Conservation (phyloP, 2,888 invertebrate genomes). For the Trachelus stipa region DNA sequence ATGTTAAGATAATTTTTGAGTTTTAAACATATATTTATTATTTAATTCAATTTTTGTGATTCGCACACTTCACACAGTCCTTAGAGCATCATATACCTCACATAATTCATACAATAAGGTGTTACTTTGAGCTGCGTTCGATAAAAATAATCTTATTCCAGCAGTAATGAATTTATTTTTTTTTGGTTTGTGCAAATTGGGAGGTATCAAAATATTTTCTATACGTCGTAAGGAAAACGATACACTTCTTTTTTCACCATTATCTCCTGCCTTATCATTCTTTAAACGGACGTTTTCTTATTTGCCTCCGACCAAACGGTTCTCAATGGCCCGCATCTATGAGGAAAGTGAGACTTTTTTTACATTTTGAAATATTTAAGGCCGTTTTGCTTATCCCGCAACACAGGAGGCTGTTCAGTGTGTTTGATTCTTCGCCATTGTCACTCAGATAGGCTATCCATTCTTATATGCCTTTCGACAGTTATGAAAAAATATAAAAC, state of each 20-base stretch:
- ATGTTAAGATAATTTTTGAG: conserved; percentile 8
- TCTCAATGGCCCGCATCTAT: conserved; percentile 18
- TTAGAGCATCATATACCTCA: conserved; percentile 37
- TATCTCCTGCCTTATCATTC: conserved; percentile 31
- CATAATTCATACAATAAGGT: conserved; percentile 37
- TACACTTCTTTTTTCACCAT: conserved; percentile 24
- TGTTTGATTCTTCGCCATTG: conserved; percentile 44
- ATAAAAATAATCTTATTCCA: conserved; percentile 60
- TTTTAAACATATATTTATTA: conserved; percentile 63
- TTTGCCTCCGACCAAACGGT: conserved; percentile 10
- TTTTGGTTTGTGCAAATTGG: conserved; percentile 56
- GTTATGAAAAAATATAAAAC: conserved; percentile 52
- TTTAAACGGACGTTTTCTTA: conserved; percentile 1
- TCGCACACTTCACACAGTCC: conserved; percentile 56
- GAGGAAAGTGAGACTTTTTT: conserved; percentile 46
- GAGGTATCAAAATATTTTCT: conserved; percentile 65
- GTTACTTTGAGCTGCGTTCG: conserved; percentile 56
- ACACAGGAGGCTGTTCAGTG: conserved; percentile 53
- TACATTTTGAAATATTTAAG: conserved; percentile 50
- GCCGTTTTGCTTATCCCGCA: conserved; percentile 52
- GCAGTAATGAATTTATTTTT: conserved; percentile 48
- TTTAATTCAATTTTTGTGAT: conserved; percentile 50
- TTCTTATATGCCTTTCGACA: conserved; percentile 29
- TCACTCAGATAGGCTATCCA: not conserved
- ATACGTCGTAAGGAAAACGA: conserved; percentile 48